These are phyloP conservation scores for Trichonephila clavata DNA, from an alignment of 1,140 invertebrate species.

Conservation along the genomic window DNA sequence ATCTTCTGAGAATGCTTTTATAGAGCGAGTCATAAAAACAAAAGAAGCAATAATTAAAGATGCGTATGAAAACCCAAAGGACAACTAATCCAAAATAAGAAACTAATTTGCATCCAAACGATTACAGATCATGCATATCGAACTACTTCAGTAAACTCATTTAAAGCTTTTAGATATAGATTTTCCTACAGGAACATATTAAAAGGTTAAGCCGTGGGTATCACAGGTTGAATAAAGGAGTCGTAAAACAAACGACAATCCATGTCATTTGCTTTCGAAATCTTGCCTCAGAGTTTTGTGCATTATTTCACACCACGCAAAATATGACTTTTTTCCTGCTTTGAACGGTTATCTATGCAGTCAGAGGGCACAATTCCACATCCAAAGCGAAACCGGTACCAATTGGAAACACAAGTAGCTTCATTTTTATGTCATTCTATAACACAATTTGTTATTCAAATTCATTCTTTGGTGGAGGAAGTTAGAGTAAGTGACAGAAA, in stretches of 20 bases:
- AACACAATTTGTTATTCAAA: slow-evolving; percentile 35
- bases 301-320: slow-evolving; percentile 37
- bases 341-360: slow-evolving; percentile 30
- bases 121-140: background rate
- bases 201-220: slow-evolving; percentile 34
- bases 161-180: slow-evolving; percentile 23
- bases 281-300: background rate
- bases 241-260: slow-evolving; percentile 37
- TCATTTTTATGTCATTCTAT: slow-evolving; percentile 23
- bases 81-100: background rate
- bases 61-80: background rate
- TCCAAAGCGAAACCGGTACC: slow-evolving; percentile 25
- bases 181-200: slow-evolving; percentile 27
- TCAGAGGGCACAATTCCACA: slow-evolving; percentile 30
- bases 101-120: background rate
- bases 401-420: slow-evolving; percentile 28
- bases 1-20: background rate
- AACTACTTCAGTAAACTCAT: slow-evolving; percentile 19
- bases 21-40: background rate
- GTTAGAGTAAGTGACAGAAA: slow-evolving; percentile 38
- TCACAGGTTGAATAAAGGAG: slow-evolving; percentile 3
- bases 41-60: background rate
- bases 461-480: slow-evolving; percentile 34
- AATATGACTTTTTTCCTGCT: slow-evolving; percentile 33
- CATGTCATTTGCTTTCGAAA: slow-evolving; percentile 41